Conservation (phyloP, 1,140 invertebrate species). For the Drosophila grimshawi region DNA sequence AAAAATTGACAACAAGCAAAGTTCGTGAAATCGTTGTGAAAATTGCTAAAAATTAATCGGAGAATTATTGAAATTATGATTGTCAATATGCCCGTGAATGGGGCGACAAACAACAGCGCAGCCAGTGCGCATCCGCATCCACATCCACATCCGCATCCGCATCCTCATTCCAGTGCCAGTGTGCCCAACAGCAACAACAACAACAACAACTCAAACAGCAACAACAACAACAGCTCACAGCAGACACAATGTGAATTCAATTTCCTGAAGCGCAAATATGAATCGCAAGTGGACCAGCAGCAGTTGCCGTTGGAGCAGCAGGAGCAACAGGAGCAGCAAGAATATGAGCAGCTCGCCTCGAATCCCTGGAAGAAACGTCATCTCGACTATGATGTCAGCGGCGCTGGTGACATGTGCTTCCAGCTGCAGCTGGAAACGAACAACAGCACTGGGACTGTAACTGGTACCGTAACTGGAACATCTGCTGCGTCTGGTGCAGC, state of each 20-base stretch:
- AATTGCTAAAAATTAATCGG: background rate
- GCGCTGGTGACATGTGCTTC: conserved; percentile 53
- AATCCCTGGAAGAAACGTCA: conserved; percentile 78
- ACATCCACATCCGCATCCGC: conserved; percentile 11
- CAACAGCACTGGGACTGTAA: background rate
- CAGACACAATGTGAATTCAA: conserved; percentile 55
- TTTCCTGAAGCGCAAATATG: conserved; percentile 67
- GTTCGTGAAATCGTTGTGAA: background rate
- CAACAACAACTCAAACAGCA: conserved; percentile 37
- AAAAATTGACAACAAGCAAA: too few relatives aligned
- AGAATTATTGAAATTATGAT: conserved; percentile 47
- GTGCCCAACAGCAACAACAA: conserved; percentile 11
- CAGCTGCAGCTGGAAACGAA: conserved; percentile 59
- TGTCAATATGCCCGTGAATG: conserved; percentile 73
- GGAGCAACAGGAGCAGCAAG: conserved; percentile 31
- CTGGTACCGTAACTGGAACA: background rate
- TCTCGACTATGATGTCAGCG: conserved; percentile 58
- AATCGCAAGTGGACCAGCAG: conserved; percentile 34
- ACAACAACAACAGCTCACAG: conserved; percentile 11
- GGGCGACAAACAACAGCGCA: conserved; percentile 33
- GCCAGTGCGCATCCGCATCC: conserved; percentile 28
- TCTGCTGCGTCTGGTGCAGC: background rate
- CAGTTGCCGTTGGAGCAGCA: conserved; percentile 14
- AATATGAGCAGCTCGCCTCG: conserved; percentile 41
- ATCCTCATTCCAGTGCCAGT: conserved; percentile 22